A percentile compares a stretch with the other conserved stretches of the same genome.
These are phyloP conservation scores for Cremastinae sp. DNA, from an alignment of 2,888 invertebrate species.

Conservation along the genomic window DNA sequence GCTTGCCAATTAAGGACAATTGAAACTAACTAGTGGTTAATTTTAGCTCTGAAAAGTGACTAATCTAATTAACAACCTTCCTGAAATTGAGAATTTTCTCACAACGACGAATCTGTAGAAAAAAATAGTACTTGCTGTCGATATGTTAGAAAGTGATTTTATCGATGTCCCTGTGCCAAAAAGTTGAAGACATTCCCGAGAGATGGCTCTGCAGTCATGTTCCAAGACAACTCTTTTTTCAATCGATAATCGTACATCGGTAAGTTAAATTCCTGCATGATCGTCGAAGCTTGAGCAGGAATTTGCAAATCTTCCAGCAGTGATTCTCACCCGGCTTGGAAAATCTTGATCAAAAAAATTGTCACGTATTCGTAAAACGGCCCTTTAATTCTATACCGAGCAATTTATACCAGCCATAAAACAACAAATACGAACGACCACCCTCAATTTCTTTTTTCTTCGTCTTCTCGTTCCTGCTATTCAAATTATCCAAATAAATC, in stretches of 20 bases:
- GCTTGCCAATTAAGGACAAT: no score
- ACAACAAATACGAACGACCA: conserved; percentile 52
- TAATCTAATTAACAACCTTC: no score
- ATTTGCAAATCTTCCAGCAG: conserved; percentile 62
- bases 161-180: conserved; percentile 1
- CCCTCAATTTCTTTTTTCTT: no score
- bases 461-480: conserved; percentile 41
- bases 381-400: conserved; percentile 66
- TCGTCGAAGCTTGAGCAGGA: conserved; percentile 33
- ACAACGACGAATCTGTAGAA: no score
- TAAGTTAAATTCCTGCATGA: conserved; percentile 38
- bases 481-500: conserved; percentile 57
- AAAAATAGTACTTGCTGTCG: conserved; percentile 13
- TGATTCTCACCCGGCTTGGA: conserved; percentile 67
- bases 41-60: no score
- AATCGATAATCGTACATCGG: not conserved
- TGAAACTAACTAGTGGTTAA: no score
- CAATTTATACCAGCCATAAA: conserved; percentile 72
- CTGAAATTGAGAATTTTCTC: no score
- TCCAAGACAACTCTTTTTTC: not conserved
- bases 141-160: conserved; percentile 3
- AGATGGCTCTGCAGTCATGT: conserved; percentile 34
- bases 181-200: not conserved
- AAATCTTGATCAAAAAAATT: conserved; percentile 65
- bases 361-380: conserved; percentile 69